Evolutionary conservation across 2,113 vertebrate genomes (phyloP).

Genomic region (Atractosteus spatula): DNA sequence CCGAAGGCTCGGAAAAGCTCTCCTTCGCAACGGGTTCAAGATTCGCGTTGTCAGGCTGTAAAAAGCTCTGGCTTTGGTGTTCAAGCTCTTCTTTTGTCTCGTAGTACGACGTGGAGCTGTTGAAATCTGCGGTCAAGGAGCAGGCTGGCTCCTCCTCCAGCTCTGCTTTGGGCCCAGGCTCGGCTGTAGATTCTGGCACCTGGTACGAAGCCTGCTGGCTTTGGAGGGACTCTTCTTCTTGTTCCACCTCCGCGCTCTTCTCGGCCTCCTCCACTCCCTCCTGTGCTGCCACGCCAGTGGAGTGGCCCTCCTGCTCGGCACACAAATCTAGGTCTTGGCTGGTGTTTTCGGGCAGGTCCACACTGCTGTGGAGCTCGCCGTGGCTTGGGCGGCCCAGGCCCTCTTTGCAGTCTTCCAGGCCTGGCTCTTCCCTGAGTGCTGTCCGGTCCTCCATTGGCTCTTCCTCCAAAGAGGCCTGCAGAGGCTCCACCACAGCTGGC

Average conservation of each 20-base stretch:
- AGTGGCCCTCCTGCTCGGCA: conserved; percentile 28
- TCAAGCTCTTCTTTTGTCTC: conserved; percentile 22
- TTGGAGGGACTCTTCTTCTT: conserved; percentile 54
- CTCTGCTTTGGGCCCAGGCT: conserved; percentile 58
- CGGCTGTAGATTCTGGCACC: conserved; percentile 45
- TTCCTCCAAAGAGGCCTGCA: conserved; percentile 45
- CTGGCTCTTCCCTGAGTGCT: conserved; percentile 32
- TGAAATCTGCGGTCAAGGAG: conserved; percentile 13
- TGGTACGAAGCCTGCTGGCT: conserved; percentile 59
- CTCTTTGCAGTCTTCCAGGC: conserved; percentile 33
- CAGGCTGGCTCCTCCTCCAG: conserved; percentile 24
- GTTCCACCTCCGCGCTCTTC: conserved; percentile 53
- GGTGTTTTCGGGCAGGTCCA: not conserved
- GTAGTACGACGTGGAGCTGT: conserved; percentile 13
- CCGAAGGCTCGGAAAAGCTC: conserved; percentile 38
- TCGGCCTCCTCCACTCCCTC: conserved; percentile 54
- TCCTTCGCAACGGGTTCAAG: conserved; percentile 26
- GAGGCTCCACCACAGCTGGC: conserved; percentile 65
- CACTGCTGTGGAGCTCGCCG: conserved; percentile 2
- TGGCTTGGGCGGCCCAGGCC: conserved; percentile 4
- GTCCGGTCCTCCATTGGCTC: conserved; percentile 48
- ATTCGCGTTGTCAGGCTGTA: conserved; percentile 12
- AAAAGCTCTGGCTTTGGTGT: not conserved
- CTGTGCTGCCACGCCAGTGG: conserved; percentile 35
- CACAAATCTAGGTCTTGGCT: conserved; percentile 22